phyloP scores from a whole-genome alignment of 2,888 invertebrate genomes.

The Polyploca ridens region DNA sequence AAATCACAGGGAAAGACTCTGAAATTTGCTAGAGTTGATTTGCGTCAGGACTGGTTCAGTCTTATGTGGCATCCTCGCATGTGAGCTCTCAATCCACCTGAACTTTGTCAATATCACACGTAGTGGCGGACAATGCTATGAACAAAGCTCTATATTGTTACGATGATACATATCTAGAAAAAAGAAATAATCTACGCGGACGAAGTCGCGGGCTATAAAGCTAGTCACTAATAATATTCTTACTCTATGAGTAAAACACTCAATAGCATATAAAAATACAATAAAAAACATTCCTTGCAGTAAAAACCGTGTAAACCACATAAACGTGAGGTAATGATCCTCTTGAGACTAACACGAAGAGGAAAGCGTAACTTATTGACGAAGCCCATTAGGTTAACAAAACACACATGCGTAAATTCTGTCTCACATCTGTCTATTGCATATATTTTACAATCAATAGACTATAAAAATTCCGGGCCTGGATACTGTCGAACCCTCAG shows the following conservation, averaged over 20 bases:
- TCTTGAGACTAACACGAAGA: slow-evolving; percentile 58
- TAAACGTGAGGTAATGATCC: slow-evolving; percentile 61
- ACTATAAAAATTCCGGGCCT: slow-evolving; percentile 56
- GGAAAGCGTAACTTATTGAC: slow-evolving; percentile 77
- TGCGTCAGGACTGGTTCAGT: too few relatives aligned
- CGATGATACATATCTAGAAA: too few relatives aligned
- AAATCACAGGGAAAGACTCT: too few relatives aligned
- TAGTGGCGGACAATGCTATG: too few relatives aligned
- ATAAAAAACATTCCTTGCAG: slow-evolving; percentile 27
- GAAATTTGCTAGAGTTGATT: too few relatives aligned
- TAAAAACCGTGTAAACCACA: slow-evolving; percentile 61
- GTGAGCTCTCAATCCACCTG: too few relatives aligned
- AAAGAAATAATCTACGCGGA: too few relatives aligned
- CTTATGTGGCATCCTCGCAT: too few relatives aligned
- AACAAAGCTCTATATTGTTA: too few relatives aligned
- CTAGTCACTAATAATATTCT: too few relatives aligned
- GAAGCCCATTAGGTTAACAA: slow-evolving; percentile 79
- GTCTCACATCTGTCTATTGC: slow-evolving; percentile 70
- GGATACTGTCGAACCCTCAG: slow-evolving; percentile 54
- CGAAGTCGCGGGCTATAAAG: too few relatives aligned
- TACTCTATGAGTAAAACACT: not conserved
- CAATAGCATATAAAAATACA: slow-evolving; percentile 34
- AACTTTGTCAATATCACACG: too few relatives aligned
- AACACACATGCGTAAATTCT: slow-evolving; percentile 74
- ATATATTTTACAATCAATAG: slow-evolving; percentile 67